These are phyloP conservation scores for Ips nitidus DNA, from an alignment of 1,140 invertebrate species.

Conservation along the genomic window DNA sequence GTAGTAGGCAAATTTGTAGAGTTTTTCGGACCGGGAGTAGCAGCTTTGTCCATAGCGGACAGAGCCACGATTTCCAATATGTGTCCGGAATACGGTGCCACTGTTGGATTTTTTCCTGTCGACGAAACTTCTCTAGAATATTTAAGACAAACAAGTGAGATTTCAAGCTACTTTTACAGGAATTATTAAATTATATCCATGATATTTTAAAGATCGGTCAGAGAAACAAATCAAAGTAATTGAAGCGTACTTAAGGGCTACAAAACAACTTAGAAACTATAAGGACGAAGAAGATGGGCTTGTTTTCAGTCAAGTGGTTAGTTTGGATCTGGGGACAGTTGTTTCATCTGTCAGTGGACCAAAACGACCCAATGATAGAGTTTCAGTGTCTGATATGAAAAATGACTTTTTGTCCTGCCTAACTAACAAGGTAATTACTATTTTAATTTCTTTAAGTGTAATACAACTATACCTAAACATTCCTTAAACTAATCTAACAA, in stretches of 20 bases:
- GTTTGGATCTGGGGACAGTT: slow-evolving; percentile 85
- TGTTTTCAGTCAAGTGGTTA: slow-evolving; percentile 81
- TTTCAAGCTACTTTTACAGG: slow-evolving; percentile 1
- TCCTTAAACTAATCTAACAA: too few species aligned
- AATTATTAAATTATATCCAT: not conserved
- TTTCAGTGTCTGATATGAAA: slow-evolving; percentile 89
- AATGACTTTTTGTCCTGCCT: slow-evolving; percentile 85
- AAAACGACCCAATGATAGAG: slow-evolving; percentile 94
- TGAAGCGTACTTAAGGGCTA: slow-evolving; percentile 79
- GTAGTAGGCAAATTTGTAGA: slow-evolving; percentile 99
- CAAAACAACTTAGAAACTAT: slow-evolving; percentile 86
- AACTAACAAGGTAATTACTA: slow-evolving; percentile 76
- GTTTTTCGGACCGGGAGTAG: slow-evolving; percentile 94
- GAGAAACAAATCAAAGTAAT: slow-evolving; percentile 81
- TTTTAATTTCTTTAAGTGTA: not conserved
- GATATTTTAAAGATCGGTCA: slow-evolving; percentile 68
- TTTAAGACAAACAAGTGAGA: slow-evolving; percentile 83
- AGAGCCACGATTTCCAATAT: slow-evolving; percentile 94
- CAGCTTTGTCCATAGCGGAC: slow-evolving; percentile 90
- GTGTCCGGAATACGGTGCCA: slow-evolving; percentile 98
- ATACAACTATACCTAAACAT: too few species aligned
- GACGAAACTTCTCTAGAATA: slow-evolving; percentile 86
- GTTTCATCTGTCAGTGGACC: slow-evolving; percentile 95
- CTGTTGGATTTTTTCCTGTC: slow-evolving; percentile 94
- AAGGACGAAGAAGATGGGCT: slow-evolving; percentile 77